Evolutionary conservation across 2,113 vertebrate species (phyloP).

Genomic region (Menura novaehollandiae): DNA sequence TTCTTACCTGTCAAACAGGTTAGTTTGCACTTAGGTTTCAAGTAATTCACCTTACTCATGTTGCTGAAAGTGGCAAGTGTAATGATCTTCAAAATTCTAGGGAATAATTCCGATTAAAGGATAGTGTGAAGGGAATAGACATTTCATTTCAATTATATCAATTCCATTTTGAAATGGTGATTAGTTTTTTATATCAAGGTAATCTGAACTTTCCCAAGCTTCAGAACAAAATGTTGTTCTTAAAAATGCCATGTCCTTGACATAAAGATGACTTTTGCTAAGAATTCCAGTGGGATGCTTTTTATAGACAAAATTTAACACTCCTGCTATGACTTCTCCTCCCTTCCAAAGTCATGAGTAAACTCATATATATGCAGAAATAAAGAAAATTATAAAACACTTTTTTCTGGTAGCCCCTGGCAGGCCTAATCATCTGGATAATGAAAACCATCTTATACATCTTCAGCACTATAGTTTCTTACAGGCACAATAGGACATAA

Average conservation of each 20-base stretch:
- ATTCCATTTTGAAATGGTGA: slow-evolving; percentile 9
- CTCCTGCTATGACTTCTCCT: neutral
- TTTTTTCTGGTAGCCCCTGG: neutral
- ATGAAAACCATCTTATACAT: slow-evolving; percentile 20
- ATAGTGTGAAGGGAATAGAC: neutral
- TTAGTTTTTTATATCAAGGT: neutral
- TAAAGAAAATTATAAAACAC: neutral
- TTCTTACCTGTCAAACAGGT: neutral
- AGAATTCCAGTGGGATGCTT: neutral
- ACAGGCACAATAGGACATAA: neutral
- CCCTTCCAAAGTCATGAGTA: neutral
- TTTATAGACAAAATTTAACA: neutral
- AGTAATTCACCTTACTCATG: neutral
- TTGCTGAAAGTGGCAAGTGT: neutral
- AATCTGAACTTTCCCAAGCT: neutral
- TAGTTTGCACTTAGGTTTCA: neutral
- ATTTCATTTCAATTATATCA: neutral
- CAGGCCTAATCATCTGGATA: slow-evolving; percentile 12
- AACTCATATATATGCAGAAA: neutral
- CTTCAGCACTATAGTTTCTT: slow-evolving; percentile 4
- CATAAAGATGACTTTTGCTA: neutral
- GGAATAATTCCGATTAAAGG: neutral
- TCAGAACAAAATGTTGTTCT: neutral
- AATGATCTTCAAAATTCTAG: neutral
- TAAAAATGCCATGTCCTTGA: neutral